Evolutionary conservation across 2,888 invertebrate genomes (phyloP), one percentile per base, ranked within the genome.

Genomic region (Orthonevra nobilis): DNA sequence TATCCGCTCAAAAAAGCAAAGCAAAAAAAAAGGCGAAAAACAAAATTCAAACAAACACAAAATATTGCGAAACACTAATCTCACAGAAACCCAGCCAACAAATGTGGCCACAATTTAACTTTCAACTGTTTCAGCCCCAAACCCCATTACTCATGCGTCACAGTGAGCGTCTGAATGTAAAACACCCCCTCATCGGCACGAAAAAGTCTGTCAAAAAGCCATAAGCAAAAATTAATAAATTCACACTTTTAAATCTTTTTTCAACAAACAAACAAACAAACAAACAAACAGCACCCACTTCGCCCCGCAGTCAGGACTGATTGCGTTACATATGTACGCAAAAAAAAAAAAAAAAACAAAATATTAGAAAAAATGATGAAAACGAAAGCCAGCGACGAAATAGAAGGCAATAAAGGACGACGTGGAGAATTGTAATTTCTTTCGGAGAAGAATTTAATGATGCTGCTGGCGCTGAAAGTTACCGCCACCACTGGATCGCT

Each of bases 161-260:
- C 12, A 10, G 20, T 32, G 5, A 15, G 28, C 14, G 12, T 12
- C 10, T 4, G 7, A 10, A 32, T 32, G 5, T 23, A 23, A n/a
- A 23, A n/a, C 48, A 30, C 46, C 10, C 20, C 2, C 28, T 28
- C 54, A 38, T 34, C 30, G 15, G 19, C 42, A 12, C 10, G 34
- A 34, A 36, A 61, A 46, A 46, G 15, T 40, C 61, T 23, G 50
- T 30, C 56, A 26, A n/a, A 52, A 46, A 54, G 64, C 48, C 66
- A 54, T 73, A 79, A 79, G 66, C 73, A 79, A 79, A 79, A 79
- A 73, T 79, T 79, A 68, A 73, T 79, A 79, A 79, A 79, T 73
- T 79, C 66, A 79, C 73, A 79, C 79, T 73, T 73, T 73, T 66
- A 73, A 68, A 79, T 79, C 73, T 77, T 64, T 75, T 77, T 52